phyloP scores from a whole-genome alignment of 2,888 invertebrate species.

The Tuta absoluta region DNA sequence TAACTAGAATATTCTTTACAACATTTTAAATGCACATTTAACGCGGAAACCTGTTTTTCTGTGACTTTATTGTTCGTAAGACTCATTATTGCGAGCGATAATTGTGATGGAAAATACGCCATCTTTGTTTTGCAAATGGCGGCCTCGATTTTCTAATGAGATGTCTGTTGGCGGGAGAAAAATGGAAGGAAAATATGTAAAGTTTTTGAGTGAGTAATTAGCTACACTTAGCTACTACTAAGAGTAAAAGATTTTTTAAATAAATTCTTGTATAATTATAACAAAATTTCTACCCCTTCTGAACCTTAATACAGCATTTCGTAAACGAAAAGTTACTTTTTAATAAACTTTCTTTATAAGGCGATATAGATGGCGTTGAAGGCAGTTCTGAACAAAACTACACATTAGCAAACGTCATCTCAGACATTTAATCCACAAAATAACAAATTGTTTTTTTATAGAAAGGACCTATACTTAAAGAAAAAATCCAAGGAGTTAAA shows the following conservation, averaged over 20 bases:
- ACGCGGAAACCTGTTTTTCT: constrained; percentile 75
- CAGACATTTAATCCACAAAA: no score
- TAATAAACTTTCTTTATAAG: no score
- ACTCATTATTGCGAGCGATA: constrained; percentile 62
- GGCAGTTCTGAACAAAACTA: no score
- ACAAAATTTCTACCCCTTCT: no score
- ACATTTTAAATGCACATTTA: constrained; percentile 54
- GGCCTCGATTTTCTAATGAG: constrained; percentile 60
- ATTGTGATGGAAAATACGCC: constrained; percentile 74
- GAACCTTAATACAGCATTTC: no score
- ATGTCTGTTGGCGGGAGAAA: constrained; percentile 41
- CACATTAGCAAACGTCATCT: no score
- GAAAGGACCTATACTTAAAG: not conserved
- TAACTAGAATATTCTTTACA: constrained; percentile 39
- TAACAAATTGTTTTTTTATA: no score
- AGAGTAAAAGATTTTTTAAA: no score
- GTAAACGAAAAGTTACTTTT: no score
- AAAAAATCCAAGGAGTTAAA: constrained; percentile 32
- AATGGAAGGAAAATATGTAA: constrained; percentile 30
- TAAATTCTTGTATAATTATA: no score
- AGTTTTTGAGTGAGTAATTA: constrained; percentile 8
- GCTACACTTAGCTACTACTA: no score
- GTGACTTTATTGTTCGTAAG: constrained; percentile 63
- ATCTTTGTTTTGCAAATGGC: constrained; percentile 74
- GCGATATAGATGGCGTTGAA: no score